Evolutionary conservation across 2,888 invertebrate genomes (phyloP).

Genomic region (Entomobrya proxima): DNA sequence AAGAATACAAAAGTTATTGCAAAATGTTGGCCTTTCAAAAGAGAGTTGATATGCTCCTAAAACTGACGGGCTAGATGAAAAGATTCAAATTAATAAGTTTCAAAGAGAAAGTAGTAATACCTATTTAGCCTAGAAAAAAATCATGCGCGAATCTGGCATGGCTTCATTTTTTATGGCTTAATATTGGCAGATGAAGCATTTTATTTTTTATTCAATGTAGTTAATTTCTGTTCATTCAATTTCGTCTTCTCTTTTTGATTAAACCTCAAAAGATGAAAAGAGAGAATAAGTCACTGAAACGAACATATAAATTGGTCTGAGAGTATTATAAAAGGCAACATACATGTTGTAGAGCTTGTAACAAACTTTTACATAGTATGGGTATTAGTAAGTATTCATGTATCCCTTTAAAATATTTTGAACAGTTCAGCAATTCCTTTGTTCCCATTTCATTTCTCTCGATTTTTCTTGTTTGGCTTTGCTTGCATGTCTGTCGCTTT

Average conservation of each 20-base stretch:
- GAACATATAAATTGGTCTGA: too few relatives aligned
- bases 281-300: not conserved
- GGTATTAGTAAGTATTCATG: not conserved
- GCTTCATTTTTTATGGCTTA: not conserved
- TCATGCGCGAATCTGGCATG: not conserved
- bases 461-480: constrained; percentile 40
- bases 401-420: constrained; percentile 25
- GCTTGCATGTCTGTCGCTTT: constrained; percentile 32
- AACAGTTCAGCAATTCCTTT: constrained; percentile 46
- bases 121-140: not conserved
- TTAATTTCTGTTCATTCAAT: constrained; percentile 10
- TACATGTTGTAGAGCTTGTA: too few relatives aligned
- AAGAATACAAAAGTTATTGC: too few relatives aligned
- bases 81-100: not conserved
- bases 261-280: not conserved
- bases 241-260: not conserved
- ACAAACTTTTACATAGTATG: not conserved
- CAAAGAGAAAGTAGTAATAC: not conserved
- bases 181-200: constrained; percentile 4
- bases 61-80: not conserved
- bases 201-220: not conserved
- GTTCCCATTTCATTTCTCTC: constrained; percentile 25
- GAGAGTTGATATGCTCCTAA: too few relatives aligned
- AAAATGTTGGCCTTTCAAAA: too few relatives aligned
- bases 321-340: too few relatives aligned